phyloP scores from a whole-genome alignment of 2,797 vertebrate genomes.

The Anableps anableps region DNA sequence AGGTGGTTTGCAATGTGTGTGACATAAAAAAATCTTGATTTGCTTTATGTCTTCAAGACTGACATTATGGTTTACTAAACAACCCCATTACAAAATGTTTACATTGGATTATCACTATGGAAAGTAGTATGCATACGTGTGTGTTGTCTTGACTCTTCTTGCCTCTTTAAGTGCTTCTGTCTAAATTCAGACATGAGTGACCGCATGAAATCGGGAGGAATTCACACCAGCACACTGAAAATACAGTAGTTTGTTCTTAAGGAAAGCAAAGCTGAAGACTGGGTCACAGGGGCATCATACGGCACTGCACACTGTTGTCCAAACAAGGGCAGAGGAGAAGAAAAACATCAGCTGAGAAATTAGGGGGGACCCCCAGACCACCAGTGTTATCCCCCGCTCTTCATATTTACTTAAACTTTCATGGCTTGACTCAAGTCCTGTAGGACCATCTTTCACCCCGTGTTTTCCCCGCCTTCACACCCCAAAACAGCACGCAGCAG shows the following conservation, averaged over 20 bases:
- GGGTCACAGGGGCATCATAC: slow-evolving; percentile 52
- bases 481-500: slow-evolving; percentile 72
- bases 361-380: slow-evolving; percentile 70
- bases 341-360: slow-evolving; percentile 71
- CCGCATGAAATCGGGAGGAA: slow-evolving; percentile 21
- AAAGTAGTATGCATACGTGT: slow-evolving; percentile 12
- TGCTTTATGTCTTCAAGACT: slow-evolving; percentile 2
- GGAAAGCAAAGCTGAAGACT: slow-evolving; percentile 35
- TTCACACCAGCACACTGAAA: slow-evolving; percentile 21
- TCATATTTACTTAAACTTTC: slow-evolving; percentile 87
- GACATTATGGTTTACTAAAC: slow-evolving; percentile 8
- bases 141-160: slow-evolving; percentile 12
- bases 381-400: slow-evolving; percentile 71
- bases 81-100: slow-evolving; percentile 20
- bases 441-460: slow-evolving; percentile 78
- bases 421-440: slow-evolving; percentile 77
- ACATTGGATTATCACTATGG: slow-evolving; percentile 18
- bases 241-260: slow-evolving; percentile 50
- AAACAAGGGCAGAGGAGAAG: slow-evolving; percentile 73
- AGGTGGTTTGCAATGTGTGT: background rate
- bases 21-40: slow-evolving; percentile 22
- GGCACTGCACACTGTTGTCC: slow-evolving; percentile 61
- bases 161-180: slow-evolving; percentile 5
- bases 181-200: slow-evolving; percentile 27
- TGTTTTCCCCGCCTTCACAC: slow-evolving; percentile 68